Base-by-base conservation (phyloP, 2,888 invertebrate genomes). In the Acrocyrtus sp. region DNA sequence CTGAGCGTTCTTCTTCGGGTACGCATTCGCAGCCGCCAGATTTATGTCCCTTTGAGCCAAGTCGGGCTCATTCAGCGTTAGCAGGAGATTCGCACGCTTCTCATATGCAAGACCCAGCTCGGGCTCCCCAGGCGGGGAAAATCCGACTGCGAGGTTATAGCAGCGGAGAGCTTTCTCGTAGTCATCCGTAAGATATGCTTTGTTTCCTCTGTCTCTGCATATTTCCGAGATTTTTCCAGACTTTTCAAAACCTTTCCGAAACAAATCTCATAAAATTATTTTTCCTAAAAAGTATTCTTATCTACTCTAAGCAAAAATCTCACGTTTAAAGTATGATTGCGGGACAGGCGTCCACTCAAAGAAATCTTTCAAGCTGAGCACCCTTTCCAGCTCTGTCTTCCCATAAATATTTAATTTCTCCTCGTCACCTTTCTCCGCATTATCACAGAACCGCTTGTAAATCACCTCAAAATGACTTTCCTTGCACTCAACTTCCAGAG, bases 1-100 rank as follows among this genome's bases (percentile, higher is more conserved):
- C n/a, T 72, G 67, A 5, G 57, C 67, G 17, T 67, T 26, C 54
- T 62, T 70, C 57, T 70, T 70, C 26, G 75, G 75, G 41, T 75
- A 75, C 0, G 66, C 66, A 60, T 58, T 62, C 1, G 8, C 43
- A 15, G 68, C 66, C 43, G 72, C 74, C 26, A 67, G 54, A 34
- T 74, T 57, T 43, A 77, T 77, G 43, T 77, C 77, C 15, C 67
- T 45, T 53, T 74, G 72, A 24, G 77, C 77, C 48, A 74, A 69
- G 6, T 72, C 53, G 4, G 69, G 69, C 15, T 77, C 66, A 29
- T 69, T 60, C 8, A 72, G 29, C n/a, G 66, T 72, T 6, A 74
- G 45, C 26, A 77, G 63, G 2, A 77, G 47, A 45, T 72, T 66
- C 4, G 74, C 65, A 21, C 77, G 34, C 29, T 77, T 77, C 50